Evolutionary conservation across 2,113 vertebrate species (phyloP), one percentile per base, ranked within the genome.

Genomic region (Callaeas wilsoni): DNA sequence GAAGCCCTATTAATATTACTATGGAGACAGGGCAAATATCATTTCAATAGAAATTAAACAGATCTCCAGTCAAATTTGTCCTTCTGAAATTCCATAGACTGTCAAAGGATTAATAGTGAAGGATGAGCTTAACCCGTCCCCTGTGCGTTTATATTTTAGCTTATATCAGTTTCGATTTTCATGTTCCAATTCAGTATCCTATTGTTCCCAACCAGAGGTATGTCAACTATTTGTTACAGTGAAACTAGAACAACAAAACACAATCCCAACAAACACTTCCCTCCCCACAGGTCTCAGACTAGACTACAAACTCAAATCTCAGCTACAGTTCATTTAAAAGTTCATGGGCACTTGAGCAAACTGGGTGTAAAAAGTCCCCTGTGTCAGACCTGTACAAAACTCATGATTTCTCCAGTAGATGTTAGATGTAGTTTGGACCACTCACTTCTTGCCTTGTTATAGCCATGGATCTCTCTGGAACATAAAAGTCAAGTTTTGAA

Each of bases 1-100:
- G 97, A 98, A 98, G 95, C 74, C 84, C 65, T 83, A 89, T 62
- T 69, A 71, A 63, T 83, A 71, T 70, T 91, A 68, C 64, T 82
- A 12, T 16, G 26, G 93, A 92, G 59, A 84, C 57, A 71, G 74
- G 70, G 53, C 56, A 91, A 88, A 83, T 57, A 85, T 63, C 2
- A 70, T 94, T 93, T 93, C 41, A 76, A 84, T 21, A 88, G 64
- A 92, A 96, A 78, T 85, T 32, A 89, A 90, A 89, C 16, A 68
- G 70, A 94, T 97, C 70, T 89, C 78, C 97, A 96, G 79, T 81
- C 90, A 96, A 44, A 94, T 89, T 80, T 64, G 19, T 93, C 59
- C 41, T 83, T 50, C 41, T 91, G 62, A 73, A 92, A 78, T 81
- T 92, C 49, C 88, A 73, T 0, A 39, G 41, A 35, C 49, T 71